phyloP scores from a whole-genome alignment of 2,888 invertebrate genomes.

The Cylindroiulus punctatus region DNA sequence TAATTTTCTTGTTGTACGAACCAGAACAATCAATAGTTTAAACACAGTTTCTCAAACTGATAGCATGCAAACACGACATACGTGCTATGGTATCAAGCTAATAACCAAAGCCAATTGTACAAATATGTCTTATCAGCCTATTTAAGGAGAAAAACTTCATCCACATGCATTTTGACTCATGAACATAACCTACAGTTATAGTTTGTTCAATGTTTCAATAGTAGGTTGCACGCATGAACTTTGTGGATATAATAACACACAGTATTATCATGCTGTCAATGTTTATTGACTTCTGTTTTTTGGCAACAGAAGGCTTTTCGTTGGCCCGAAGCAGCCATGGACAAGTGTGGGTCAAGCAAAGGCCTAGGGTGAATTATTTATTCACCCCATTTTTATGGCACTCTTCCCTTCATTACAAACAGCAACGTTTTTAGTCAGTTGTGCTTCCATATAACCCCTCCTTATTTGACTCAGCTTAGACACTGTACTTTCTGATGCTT shows the following conservation, averaged over 20 bases:
- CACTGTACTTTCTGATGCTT: not conserved
- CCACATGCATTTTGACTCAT: not conserved
- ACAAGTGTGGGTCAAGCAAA: slow-evolving; percentile 17
- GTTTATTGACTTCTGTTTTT: not conserved
- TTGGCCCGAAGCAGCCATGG: not conserved
- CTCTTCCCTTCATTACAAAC: not conserved
- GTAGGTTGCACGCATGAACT: not conserved
- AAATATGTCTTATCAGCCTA: not conserved
- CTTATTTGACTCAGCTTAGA: too few species aligned
- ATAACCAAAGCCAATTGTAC: not conserved
- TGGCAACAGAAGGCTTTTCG: not conserved
- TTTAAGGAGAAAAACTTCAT: too few species aligned
- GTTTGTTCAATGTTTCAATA: not conserved
- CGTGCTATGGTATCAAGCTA: not conserved
- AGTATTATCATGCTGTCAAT: not conserved
- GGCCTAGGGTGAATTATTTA: not conserved
- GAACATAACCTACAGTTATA: not conserved
- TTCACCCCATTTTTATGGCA: not conserved
- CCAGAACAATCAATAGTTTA: too few species aligned
- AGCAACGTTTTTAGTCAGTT: not conserved
- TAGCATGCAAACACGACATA: too few species aligned
- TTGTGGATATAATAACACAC: not conserved
- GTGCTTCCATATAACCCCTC: too few species aligned
- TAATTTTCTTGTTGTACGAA: too few species aligned
- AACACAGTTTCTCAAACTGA: too few species aligned